Base-by-base conservation (phyloP, 2,888 invertebrate genomes). In the Cinara cedri region DNA sequence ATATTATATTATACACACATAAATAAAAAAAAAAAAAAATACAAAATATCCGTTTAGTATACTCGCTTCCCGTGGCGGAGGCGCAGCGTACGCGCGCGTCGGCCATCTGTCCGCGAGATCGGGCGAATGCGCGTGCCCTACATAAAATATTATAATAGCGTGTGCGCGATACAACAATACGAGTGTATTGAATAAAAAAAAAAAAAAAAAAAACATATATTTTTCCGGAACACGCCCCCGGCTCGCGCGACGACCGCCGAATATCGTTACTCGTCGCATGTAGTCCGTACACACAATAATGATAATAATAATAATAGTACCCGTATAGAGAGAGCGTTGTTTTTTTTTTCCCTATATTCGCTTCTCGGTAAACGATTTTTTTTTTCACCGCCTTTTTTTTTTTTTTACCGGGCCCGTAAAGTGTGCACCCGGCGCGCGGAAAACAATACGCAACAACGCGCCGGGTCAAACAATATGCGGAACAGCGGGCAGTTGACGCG, bases 401-500 rank as follows among this genome's bases (percentile, higher is more conserved):
- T 34, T 4, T 4, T 34, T 4, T 34, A 65, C 21, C 44, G 8
- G 63, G 34, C 60, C 14, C 42, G 63, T 44, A n/a, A 46, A 49
- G n/a, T n/a, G n/a, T n/a, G 34, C 51, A 70, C 51, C 68, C 68
- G 51, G 51, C 51, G 34, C 19, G 11, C 51, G 51, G 21, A 42
- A 55, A 71, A 71, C 34, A 54, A 75, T 42, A 21, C 6, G 49
- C n/a, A n/a, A n/a, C 51, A 65, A 54, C 51, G 54, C n/a, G n/a
- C n/a, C n/a, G n/a, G n/a, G n/a, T n/a, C n/a, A n/a, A 75, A 75
- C 74, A 75, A 75, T n/a, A n/a, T n/a, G n/a, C 71, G 8, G n/a
- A 75, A 54, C 74, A 75, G 74, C 74, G 74, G 74, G 74, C 65
- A 51, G 62, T 62, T 42, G 62, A n/a, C n/a, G 60, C 46, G 34